Base-by-base conservation (phyloP, 2,888 invertebrate species). In the Drosophila nr. perissopoda region DNA sequence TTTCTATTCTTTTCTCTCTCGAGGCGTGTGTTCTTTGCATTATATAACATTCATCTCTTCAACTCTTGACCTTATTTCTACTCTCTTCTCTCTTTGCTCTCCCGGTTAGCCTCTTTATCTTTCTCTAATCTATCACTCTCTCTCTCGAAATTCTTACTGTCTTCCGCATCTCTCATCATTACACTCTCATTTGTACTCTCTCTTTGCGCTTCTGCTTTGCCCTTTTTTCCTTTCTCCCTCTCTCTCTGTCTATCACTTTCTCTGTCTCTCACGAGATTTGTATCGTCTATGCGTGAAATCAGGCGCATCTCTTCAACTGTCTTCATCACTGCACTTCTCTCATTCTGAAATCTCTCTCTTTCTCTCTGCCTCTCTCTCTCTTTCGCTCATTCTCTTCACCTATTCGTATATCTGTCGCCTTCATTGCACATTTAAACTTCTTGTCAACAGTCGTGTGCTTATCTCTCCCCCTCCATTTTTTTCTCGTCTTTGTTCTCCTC, bases 371-470 rank as follows among this genome's bases (percentile, higher is more conserved):
- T 38, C 4, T 40, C 13, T 38, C 16, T 48, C 16, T 8, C 2
- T 49, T 42, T 36, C 40, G 57, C 16, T 27, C 36, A 51, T 58
- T 62, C 21, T 61, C 25, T 62, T 27, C 21, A 21, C 10, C 29
- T 31, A 18, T 72, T 16, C 25, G 33, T 73, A 36, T 48, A 18
- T 42, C 57, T 52, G 16, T 33, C 59, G 45, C 38, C 52, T 38
- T 49, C 27, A 33, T 8, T 18, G 56, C 40, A 69, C 40, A 33
- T 29, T 54, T 31, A 45, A 48, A 45, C 16, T 49, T 63, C 59
- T 72, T 53, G 31, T 60, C 53, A 52, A 78, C 31, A 53, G 33
- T 61, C 42, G 40, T 52, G 33, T 54, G 40, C 49, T 74, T 56
- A 63, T 60, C 25, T 38, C 21, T 18, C 21, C 34, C 21, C 27